A percentile compares a stretch with the other conserved stretches of the same genome.
phyloP scores from a whole-genome alignment of 1,140 invertebrate species.

The Leptinotarsa defecta region DNA sequence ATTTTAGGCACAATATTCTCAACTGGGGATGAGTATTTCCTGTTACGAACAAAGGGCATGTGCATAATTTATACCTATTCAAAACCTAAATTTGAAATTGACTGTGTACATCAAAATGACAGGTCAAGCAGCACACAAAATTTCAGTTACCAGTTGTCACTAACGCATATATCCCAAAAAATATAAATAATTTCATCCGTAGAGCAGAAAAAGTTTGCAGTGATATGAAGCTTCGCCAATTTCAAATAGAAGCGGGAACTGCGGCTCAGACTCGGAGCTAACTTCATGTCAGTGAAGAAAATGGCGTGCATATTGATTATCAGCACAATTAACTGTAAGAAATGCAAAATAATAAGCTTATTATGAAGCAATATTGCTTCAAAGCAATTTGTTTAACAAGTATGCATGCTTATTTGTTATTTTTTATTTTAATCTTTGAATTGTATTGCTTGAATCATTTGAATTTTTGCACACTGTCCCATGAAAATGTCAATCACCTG shows the following conservation, averaged over 20 bases:
- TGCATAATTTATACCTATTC: too few relatives aligned
- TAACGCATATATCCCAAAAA: too few relatives aligned
- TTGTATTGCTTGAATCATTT: conserved; percentile 25
- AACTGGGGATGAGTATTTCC: too few relatives aligned
- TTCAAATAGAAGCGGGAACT: conserved; percentile 22
- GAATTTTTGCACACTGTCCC: conserved; percentile 29
- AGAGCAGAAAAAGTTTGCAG: too few relatives aligned
- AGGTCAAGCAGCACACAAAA: too few relatives aligned
- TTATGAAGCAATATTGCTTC: conserved; percentile 40
- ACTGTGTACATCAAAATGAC: too few relatives aligned
- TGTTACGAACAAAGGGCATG: too few relatives aligned
- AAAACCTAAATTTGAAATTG: too few relatives aligned
- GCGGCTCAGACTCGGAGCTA: conserved; percentile 22
- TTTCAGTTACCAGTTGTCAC: too few relatives aligned
- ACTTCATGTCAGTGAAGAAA: conserved; percentile 43
- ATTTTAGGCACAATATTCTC: too few relatives aligned
- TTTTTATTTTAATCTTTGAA: conserved; percentile 28
- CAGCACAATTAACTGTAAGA: conserved; percentile 48
- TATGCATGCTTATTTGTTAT: conserved; percentile 37
- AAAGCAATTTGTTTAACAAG: conserved; percentile 34
- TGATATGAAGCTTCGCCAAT: not conserved
- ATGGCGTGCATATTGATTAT: conserved; percentile 50
- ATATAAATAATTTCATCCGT: too few relatives aligned
- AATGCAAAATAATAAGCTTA: conserved; percentile 48
- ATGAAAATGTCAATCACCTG: conserved; percentile 37